Conservation (phyloP, 2,888 invertebrate species). For the Parascotia fuliginaria region DNA sequence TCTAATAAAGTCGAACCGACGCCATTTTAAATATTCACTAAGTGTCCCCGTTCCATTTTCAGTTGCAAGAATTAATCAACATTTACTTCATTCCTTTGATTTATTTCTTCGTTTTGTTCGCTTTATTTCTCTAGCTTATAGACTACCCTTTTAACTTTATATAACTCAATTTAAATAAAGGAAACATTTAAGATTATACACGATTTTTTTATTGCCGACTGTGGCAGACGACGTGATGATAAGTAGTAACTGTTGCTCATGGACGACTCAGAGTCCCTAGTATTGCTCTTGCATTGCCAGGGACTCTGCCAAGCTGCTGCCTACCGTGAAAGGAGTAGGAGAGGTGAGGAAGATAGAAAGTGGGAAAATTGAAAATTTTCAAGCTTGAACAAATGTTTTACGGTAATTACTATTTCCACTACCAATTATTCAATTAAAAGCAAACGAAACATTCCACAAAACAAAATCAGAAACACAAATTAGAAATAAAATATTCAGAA, state of each 20-base stretch:
- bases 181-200: too few species aligned
- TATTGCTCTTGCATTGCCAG: too few species aligned
- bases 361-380: too few species aligned
- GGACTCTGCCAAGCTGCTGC: too few species aligned
- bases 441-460: not conserved
- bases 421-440: not conserved
- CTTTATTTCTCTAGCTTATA: not conserved
- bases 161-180: not conserved
- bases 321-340: too few species aligned
- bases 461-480: constrained; percentile 7
- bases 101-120: not conserved
- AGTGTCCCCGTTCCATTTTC: constrained; percentile 24
- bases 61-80: constrained; percentile 9
- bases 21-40: constrained; percentile 36
- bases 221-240: too few species aligned
- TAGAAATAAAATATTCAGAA: constrained; percentile 40
- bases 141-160: not conserved
- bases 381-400: not conserved
- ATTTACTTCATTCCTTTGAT: not conserved
- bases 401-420: not conserved
- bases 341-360: too few species aligned
- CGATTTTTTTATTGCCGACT: too few species aligned
- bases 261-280: too few species aligned
- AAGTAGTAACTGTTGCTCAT: too few species aligned
- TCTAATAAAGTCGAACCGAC: constrained; percentile 19